These are phyloP conservation scores for Alca torda DNA, from an alignment of 2,797 vertebrate genomes.

Conservation along the genomic window DNA sequence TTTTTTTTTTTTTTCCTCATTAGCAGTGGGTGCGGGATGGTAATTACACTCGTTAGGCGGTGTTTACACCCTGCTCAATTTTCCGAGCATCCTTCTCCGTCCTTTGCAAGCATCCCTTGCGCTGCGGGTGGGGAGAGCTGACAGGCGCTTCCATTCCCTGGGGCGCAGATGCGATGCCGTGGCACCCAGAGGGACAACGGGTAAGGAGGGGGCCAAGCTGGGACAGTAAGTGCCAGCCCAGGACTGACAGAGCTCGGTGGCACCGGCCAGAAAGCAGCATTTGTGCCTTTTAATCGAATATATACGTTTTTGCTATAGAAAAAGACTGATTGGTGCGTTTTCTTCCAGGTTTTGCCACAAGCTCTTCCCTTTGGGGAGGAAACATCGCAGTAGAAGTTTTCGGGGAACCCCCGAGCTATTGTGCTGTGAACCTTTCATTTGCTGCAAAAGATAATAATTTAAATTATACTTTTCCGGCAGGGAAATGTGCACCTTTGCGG, in stretches of 20 bases:
- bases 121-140: neutral
- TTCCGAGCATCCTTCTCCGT: neutral
- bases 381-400: neutral
- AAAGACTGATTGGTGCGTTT: neutral
- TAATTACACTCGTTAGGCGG: neutral
- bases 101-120: neutral
- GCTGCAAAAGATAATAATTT: neutral
- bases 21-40: neutral
- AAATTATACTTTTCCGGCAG: neutral
- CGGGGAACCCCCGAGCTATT: neutral
- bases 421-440: accelerated
- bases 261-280: neutral
- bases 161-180: neutral
- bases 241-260: neutral
- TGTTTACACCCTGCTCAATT: neutral
- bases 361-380: neutral
- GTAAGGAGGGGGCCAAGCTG: neutral
- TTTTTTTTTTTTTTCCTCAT: neutral
- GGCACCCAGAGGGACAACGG: neutral
- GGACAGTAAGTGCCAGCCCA: neutral
- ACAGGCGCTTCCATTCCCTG: neutral
- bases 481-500: neutral
- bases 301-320: accelerated
- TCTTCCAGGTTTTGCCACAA: neutral
- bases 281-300: neutral